Evolutionary conservation across 2,888 invertebrate species (phyloP), one percentile per base, ranked within the genome.

Genomic region (Osmoderma eremita): DNA sequence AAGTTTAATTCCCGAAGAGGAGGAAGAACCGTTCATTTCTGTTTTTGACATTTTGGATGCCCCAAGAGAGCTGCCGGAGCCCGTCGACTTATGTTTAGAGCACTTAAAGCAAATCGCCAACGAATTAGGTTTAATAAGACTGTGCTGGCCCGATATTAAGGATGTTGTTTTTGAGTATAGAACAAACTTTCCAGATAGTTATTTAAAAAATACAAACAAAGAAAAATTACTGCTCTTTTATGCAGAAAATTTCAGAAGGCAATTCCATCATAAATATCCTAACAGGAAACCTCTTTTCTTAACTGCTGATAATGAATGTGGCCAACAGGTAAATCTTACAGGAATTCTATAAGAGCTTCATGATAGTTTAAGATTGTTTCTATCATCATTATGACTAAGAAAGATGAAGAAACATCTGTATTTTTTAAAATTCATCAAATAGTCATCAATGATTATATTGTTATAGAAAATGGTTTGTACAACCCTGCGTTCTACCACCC

Each of bases 401-500:
- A 48, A 3, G 20, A 18, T 12, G 5, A 18, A 49, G 12, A n/a
- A 10, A 41, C 12, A 20, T 2, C 18, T 41, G 10, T 2, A 1
- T 18, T 39, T 6, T 41, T 8, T 58, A 41, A 56, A 17, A 39
- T 18, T 50, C 13, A 41, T n/a, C 15, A 18, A 48, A 15, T 3
- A 10, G 22, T 42, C 42, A n/a, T 48, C 13, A 12, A 24, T 45
- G n/a, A 38, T 24, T 22, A 24, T 51, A 20, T 70, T 68, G 74
- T 82, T 79, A 38, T 79, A 95, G 93, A 96, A 95, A 89, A 92
- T 95, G 86, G 93, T 95, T 42, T 93, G 93, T 73, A 92, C 93
- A 4, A 89, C 92, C 1, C 88, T 96, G 70, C 85, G 92, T 48
- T 92, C 93, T 18, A 93, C 93, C 12, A 88, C 89, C 71, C 85